Evolutionary conservation across 1,140 invertebrate species (phyloP), one percentile per base, ranked within the genome.

Genomic region (Papilio machaon): DNA sequence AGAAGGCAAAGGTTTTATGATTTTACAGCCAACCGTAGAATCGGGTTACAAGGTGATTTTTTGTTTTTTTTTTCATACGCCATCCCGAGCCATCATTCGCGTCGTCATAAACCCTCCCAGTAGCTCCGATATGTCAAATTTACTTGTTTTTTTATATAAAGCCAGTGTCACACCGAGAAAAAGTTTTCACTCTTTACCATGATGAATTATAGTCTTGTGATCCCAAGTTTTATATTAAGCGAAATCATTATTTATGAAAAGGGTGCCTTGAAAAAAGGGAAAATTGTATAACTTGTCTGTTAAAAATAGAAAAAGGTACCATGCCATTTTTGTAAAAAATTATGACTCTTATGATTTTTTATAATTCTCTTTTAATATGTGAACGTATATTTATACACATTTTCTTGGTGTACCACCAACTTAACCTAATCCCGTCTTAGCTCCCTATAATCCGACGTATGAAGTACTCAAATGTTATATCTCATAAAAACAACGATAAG

Each of bases 51-150:
- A 58, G 67, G 47, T 80, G 15, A 23, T 70, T 19, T 73, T 73
- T 80, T 80, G 81, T 85, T 85, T 81, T 54, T 64, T 60, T 30
- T 75, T 75, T 86, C n/a, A 23, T 47, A 47, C 13, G 38, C 60
- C 54, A 47, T 67, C 60, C 77, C 77, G 43, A 3, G 38, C 58
- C 82, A 82, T 85, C 86, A 83, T 88, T 88, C 84, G 85, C 87
- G 85, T 86, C 85, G 85, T 89, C 89, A 90, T 89, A 90, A 90
- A 87, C 86, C 85, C 82, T 88, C 83, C 89, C 89, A 85, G 89
- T 90, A 90, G 89, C 89, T 75, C 80, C 78, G 85, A 82, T 80
- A 79, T 86, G 85, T 87, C 84, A 82, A 81, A 80, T 75, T 35
- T 82, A 85, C 83, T 83, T 86, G 83, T 81, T 82, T 83, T 81